Evolutionary conservation across 1,140 invertebrate genomes (phyloP), one percentile per base, ranked within the genome.

Genomic region (Drosophila obscura): DNA sequence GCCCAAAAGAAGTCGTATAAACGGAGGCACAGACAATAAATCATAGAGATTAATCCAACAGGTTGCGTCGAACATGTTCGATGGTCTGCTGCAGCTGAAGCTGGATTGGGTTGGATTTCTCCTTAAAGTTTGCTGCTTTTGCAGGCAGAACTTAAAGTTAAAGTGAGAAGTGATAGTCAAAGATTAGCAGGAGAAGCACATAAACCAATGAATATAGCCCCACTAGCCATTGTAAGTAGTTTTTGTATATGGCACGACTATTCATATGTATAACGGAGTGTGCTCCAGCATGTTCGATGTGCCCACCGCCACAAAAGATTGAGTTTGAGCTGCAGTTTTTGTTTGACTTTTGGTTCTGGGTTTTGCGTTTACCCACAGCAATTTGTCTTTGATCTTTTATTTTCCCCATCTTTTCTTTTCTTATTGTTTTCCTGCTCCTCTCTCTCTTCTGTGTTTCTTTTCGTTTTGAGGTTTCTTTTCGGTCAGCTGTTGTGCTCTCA

Each of bases 401-500:
- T 67, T 22, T 24, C 5, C 35, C 35, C 35, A 35, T 35, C 31
- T 9, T 9, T 35, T 35, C 8, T 35, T 9, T 51, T 50, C 39
- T 16, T 63, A 53, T 53, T 55, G 53, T 45, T 77, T 43, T 11
- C 31, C 45, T 49, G 45, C 26, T 59, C 24, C 26, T 59, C 31
- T 35, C 31, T 35, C 8, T 9, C 31, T 9, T 9, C 31, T 35
- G 31, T 35, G 3, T 35, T 35, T 35, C 9, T 53, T 53, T 53
- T 55, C 67, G 28, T 51, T 65, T 62, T 44, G 51, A 46, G 35
- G 24, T 65, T 73, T 78, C 13, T 46, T 71, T 39, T 46, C 19
- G 53, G 66, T 72, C 58, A 74, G 81, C 55, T 80, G 81, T 57
- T 60, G 16, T 55, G 72, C 68, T 74, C 48, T 68, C 72, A 59